phyloP scores from a whole-genome alignment of 1,140 invertebrate species.

The Armadillidium nasatum region DNA sequence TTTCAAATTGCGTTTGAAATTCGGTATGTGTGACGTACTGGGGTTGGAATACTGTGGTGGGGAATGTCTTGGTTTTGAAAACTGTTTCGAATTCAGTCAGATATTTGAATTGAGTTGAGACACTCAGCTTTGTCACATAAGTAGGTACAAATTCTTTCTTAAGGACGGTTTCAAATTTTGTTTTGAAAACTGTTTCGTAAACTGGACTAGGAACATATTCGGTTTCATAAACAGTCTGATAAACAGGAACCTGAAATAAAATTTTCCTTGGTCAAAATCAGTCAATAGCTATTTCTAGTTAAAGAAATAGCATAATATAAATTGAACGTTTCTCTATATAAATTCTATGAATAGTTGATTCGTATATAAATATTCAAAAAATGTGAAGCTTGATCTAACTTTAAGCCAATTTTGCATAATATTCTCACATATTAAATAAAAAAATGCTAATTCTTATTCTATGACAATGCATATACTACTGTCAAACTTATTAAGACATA shows the following conservation, averaged over 20 bases:
- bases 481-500: no score
- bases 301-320: no score
- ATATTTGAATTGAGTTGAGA: not conserved
- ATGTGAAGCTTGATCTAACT: no score
- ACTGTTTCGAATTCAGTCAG: not conserved
- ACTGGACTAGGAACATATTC: not conserved
- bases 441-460: no score
- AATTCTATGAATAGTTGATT: no score
- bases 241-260: not conserved
- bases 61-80: not conserved
- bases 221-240: not conserved
- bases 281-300: no score
- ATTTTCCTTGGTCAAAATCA: no score
- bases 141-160: not conserved
- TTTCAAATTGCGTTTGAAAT: conserved; percentile 29
- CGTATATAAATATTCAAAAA: no score
- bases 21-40: conserved; percentile 25
- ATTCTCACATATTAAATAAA: no score
- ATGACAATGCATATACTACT: no score
- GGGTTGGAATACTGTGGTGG: conserved; percentile 18
- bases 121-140: not conserved
- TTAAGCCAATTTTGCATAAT: no score
- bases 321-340: no score
- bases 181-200: not conserved
- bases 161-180: not conserved